Conservation (phyloP, 23 tunicate genomes). For the Aplidium turbinatum region DNA sequence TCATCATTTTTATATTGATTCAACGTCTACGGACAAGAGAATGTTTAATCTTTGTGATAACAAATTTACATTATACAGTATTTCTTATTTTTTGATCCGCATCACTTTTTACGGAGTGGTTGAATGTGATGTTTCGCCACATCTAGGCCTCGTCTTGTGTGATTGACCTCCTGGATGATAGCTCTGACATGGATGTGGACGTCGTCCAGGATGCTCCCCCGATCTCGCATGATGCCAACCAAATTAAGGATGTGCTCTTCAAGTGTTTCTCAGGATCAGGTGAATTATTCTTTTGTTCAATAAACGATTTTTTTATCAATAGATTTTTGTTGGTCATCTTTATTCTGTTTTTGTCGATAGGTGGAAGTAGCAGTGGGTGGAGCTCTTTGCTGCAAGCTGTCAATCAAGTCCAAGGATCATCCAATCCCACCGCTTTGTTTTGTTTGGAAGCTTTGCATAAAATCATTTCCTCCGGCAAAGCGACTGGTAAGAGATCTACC, state of each 20-base stretch:
- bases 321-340: too few relatives aligned
- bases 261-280: too few relatives aligned
- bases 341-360: neutral
- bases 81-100: too few relatives aligned
- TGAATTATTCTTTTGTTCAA: neutral
- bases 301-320: neutral
- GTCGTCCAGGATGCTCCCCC: too few relatives aligned
- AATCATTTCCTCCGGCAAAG: neutral
- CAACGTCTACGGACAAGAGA: too few relatives aligned
- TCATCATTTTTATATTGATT: too few relatives aligned
- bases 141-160: slow-evolving; percentile 24
- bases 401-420: neutral
- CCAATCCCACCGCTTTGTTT: neutral
- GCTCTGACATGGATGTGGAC: slow-evolving; percentile 21
- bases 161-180: slow-evolving; percentile 18
- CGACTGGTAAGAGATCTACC: slow-evolving; percentile 5
- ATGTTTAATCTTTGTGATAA: too few relatives aligned
- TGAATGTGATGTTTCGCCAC: too few relatives aligned
- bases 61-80: too few relatives aligned
- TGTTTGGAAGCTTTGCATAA: slow-evolving; percentile 15
- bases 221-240: too few relatives aligned
- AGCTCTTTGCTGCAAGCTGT: slow-evolving; percentile 10
- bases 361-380: slow-evolving; percentile 6
- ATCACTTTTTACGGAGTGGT: too few relatives aligned
- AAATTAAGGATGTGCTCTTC: too few relatives aligned